These are phyloP conservation scores for Oreochromis niloticus DNA, from an alignment of 2,113 vertebrate genomes.

Conservation along the genomic window DNA sequence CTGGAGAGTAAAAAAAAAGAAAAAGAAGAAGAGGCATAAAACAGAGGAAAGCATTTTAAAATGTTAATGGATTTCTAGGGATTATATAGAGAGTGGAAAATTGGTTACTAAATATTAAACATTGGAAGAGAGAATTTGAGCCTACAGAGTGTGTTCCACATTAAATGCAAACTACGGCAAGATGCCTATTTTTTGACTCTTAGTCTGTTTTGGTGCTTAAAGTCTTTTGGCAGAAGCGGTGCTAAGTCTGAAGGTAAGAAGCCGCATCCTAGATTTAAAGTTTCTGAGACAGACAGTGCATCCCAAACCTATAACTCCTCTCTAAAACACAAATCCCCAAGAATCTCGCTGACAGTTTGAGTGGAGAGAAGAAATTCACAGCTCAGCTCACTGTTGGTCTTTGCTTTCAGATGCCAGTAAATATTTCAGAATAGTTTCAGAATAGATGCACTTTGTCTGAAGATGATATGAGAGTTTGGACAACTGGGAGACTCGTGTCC, in stretches of 20 bases:
- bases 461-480: neutral
- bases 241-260: conserved; percentile 27
- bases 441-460: conserved; percentile 14
- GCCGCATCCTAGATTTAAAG: conserved; percentile 27
- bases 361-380: conserved; percentile 19
- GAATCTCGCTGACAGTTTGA: conserved; percentile 48
- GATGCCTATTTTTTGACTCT: neutral
- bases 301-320: conserved; percentile 22
- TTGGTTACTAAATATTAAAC: conserved; percentile 15
- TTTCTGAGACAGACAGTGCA: conserved; percentile 19
- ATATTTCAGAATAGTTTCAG: conserved; percentile 37
- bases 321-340: conserved; percentile 31
- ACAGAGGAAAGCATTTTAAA: neutral
- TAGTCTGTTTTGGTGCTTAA: conserved; percentile 5
- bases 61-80: conserved; percentile 1
- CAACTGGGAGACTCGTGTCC: conserved; percentile 24
- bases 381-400: conserved; percentile 16
- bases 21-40: neutral
- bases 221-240: conserved; percentile 3
- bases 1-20: neutral
- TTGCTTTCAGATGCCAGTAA: conserved; percentile 27
- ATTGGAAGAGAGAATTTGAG: neutral
- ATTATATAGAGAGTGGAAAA: conserved; percentile 7
- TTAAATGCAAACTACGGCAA: conserved; percentile 13
- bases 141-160: neutral